Percentiles rank a stretch among this genome's conserved stretches.
Conservation (phyloP, 1,140 invertebrate species). For the Palaemon carinicauda region DNA sequence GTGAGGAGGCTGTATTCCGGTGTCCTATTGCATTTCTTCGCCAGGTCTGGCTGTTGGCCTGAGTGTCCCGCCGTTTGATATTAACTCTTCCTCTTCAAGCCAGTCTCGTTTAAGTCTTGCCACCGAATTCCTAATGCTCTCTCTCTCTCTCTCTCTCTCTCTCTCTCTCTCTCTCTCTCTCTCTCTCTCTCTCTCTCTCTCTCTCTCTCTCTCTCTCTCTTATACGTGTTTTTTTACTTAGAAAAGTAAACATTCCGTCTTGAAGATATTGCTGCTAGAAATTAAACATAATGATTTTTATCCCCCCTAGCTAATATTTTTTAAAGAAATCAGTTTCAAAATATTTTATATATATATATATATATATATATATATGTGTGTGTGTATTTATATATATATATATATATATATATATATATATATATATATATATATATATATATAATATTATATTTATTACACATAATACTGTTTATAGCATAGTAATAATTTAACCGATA, state of each 20-base stretch:
- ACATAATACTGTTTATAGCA: too few relatives aligned
- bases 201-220: neutral
- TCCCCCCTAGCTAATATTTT: too few relatives aligned
- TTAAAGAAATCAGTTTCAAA: too few relatives aligned
- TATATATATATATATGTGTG: neutral
- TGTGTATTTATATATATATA: neutral
- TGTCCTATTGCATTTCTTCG: neutral
- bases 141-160: neutral
- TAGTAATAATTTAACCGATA: too few relatives aligned
- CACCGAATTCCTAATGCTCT: neutral
- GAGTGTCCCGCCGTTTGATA: neutral
- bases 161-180: neutral
- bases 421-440: neutral
- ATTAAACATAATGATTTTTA: too few relatives aligned
- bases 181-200: neutral
- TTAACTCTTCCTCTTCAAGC: neutral
- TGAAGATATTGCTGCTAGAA: too few relatives aligned
- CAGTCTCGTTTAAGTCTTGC: neutral
- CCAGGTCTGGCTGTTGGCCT: neutral
- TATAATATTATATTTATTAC: neutral
- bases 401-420: neutral
- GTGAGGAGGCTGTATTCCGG: neutral
- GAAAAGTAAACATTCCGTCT: too few relatives aligned
- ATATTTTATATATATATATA: neutral
- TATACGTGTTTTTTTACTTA: too few relatives aligned